phyloP scores from a whole-genome alignment of 35 echinoderm and acorn worm species.

The Hemicentrotus pulcherrimus region DNA sequence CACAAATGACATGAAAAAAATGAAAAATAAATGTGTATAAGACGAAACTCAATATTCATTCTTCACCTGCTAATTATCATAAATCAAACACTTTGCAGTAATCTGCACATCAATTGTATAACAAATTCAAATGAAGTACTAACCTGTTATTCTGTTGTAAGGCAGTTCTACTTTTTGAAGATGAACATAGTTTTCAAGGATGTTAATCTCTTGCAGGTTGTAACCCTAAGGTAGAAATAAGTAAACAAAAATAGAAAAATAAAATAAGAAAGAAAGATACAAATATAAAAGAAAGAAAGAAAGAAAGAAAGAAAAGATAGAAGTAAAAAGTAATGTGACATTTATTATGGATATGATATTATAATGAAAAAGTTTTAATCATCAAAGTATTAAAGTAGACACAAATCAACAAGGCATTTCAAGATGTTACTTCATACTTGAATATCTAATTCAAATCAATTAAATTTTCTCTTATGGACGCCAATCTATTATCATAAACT shows the following conservation, averaged over 20 bases:
- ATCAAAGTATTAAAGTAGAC: no score
- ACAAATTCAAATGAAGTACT: not conserved
- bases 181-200: constrained; percentile 73
- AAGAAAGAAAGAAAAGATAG: no score
- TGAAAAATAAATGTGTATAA: no score
- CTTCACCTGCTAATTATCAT: no score
- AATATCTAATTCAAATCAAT: not conserved
- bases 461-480: not conserved
- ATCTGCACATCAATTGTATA: no score
- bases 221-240: constrained; percentile 69
- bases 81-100: no score
- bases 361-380: not conserved
- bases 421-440: not conserved
- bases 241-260: not conserved
- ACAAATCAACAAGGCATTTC: no score
- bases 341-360: not conserved
- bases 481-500: not conserved
- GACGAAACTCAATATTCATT: no score
- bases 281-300: not conserved
- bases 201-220: constrained; percentile 84
- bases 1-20: no score
- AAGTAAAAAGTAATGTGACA: no score
- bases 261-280: not conserved
- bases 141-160: constrained; percentile 96
- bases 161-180: constrained; percentile 93